Evolutionary conservation across 2,888 invertebrate genomes (phyloP).

Genomic region (Eupithecia tripunctaria): DNA sequence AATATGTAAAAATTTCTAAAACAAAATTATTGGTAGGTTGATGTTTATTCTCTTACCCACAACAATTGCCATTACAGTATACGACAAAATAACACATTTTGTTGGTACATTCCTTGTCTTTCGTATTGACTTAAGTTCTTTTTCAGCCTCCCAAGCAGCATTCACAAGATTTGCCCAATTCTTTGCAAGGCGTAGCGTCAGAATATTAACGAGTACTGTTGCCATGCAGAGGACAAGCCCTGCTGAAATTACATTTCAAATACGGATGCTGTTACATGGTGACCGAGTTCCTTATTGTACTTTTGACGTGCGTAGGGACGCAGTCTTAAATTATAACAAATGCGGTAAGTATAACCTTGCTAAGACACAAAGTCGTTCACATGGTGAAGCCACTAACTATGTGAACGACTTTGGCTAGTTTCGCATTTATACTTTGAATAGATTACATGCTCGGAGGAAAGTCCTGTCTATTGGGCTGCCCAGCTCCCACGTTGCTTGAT

Average conservation of each 20-base stretch:
- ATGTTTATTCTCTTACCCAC: neutral
- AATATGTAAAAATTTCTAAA: neutral
- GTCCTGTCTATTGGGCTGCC: too few species aligned
- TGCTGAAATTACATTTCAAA: neutral
- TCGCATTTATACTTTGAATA: too few species aligned
- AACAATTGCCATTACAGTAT: neutral
- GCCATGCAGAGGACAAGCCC: neutral
- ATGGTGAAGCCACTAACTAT: too few species aligned
- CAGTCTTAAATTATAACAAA: too few species aligned
- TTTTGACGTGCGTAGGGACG: too few species aligned
- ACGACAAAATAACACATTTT: slow-evolving; percentile 1
- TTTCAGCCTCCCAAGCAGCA: slow-evolving; percentile 3
- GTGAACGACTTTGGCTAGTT: too few species aligned
- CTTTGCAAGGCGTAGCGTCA: neutral
- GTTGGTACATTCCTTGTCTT: neutral
- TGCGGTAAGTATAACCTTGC: too few species aligned
- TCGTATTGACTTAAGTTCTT: neutral
- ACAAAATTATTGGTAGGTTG: neutral
- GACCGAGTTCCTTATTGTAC: too few species aligned
- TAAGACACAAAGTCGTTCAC: too few species aligned
- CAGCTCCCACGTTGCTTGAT: too few species aligned
- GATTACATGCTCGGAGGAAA: too few species aligned
- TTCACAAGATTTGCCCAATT: neutral
- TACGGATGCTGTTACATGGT: neutral
- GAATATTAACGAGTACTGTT: neutral